Percentiles rank a stretch among this genome's conserved stretches.
Conservation (phyloP, 2,888 invertebrate genomes). For the Pyrrhia umbra region DNA sequence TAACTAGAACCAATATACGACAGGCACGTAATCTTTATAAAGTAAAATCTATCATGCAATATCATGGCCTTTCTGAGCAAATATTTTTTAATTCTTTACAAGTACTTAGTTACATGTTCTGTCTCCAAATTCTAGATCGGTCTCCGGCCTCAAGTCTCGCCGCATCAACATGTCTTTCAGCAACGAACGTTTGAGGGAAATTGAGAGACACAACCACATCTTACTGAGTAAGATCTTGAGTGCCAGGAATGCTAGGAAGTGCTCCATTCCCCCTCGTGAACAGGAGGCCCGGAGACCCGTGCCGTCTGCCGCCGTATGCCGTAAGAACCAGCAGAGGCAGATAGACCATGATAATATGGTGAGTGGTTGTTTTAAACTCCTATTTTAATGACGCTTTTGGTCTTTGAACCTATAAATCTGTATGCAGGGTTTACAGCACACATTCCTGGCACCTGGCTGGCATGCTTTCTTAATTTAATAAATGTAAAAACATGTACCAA, state of each 20-base stretch:
- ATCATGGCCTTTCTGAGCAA: no score
- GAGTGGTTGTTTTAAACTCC: conserved; percentile 33
- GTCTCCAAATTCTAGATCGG: conserved; percentile 77
- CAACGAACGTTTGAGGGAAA: conserved; percentile 90
- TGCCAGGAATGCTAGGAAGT: conserved; percentile 79
- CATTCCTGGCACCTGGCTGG: no score
- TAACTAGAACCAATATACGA: no score
- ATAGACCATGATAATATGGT: conserved; percentile 91
- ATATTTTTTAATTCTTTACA: no score
- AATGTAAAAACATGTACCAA: no score
- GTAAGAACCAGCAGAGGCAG: conserved; percentile 89
- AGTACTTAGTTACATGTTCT: no score
- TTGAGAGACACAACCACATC: conserved; percentile 91
- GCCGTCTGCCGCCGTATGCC: conserved; percentile 86
- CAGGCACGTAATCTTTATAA: no score
- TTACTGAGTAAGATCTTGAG: conserved; percentile 89
- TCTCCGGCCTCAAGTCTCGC: conserved; percentile 74
- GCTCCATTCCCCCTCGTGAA: conserved; percentile 76
- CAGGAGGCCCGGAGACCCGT: conserved; percentile 67
- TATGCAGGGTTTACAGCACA: no score
- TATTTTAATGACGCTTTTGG: no score
- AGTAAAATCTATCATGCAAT: no score
- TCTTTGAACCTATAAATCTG: no score
- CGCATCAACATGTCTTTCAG: conserved; percentile 89
- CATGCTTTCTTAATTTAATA: no score